Evolutionary conservation across 2,113 vertebrate species (phyloP), one percentile per base, ranked within the genome.

Genomic region (Coreoperca whiteheadi): DNA sequence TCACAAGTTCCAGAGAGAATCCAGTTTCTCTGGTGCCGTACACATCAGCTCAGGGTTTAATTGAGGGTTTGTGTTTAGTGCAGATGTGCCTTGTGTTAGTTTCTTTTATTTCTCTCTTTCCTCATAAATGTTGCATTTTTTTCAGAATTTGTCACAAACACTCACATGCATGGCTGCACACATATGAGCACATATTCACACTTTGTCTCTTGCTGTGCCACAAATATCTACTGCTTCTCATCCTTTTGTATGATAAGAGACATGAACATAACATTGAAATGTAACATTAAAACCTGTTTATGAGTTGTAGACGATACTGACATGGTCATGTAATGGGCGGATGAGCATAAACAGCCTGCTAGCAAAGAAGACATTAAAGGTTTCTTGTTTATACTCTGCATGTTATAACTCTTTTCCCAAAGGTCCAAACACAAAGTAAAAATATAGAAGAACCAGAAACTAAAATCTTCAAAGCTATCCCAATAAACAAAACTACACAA

Each of bases 81-180:
- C 73, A 68, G 79, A 80, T 84, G 70, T 80, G 73, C 50, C 67
- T 23, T 4, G 37, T 59, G 61, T 67, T 77, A 15, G 34, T 59
- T 56, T 77, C 48, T 80, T 84, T 77, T 85, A 83, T 82, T 85
- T 50, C 54, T 80, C 61, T 79, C 59, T 37, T 10, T 32, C 63
- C 60, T 83, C 85, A 90, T 91, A 75, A 91, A 91, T 90, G 53
- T 85, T 92, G 71, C 64, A 91, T 75, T 60, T 78, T 32, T 70
- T 37, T 25, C 39, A 64, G 51, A 88, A 70, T 72, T 84, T 80
- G 69, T 57, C 84, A 81, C 60, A 75, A 71, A 83, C 54, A 57
- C 86, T 87, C 53, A 61, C 60, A 87, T 21, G 83, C 86, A 82
- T 87, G 88, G 56, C 67, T 81, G 74, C 83, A 84, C 79, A 57